A percentile compares a stretch with the other conserved stretches of the same genome.
phyloP scores from a whole-genome alignment of 2,888 invertebrate species.

The Macrophya annulata region DNA sequence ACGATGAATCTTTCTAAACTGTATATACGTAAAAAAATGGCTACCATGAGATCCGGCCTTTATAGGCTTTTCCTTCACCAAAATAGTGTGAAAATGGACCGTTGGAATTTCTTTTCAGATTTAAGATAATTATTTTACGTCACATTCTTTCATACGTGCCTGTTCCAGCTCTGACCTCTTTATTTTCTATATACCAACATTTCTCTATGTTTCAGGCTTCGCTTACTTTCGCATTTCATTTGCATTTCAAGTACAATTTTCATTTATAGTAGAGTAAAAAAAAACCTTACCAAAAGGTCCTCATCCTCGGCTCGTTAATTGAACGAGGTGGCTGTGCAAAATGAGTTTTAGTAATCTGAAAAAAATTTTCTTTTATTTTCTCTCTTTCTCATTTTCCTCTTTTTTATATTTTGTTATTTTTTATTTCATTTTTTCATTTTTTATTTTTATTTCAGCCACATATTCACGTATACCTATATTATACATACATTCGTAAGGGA shows the following conservation, averaged over 20 bases:
- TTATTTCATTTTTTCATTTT: background rate
- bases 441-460: too few relatives aligned
- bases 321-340: constrained; percentile 15
- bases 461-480: background rate
- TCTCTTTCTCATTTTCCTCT: background rate
- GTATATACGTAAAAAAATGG: background rate
- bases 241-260: constrained; percentile 35
- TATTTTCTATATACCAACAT: background rate
- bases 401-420: too few relatives aligned
- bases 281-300: background rate
- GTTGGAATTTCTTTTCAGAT: constrained; percentile 4
- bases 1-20: too few relatives aligned
- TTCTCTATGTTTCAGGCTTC: background rate
- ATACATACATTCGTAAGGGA: background rate
- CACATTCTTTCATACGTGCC: background rate
- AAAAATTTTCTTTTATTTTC: background rate
- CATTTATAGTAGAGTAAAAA: background rate
- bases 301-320: constrained; percentile 13
- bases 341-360: constrained; percentile 38
- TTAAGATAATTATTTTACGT: constrained; percentile 26
- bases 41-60: background rate
- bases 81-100: background rate
- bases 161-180: constrained; percentile 6
- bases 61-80: background rate
- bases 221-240: constrained; percentile 33